Percentiles rank a stretch among this genome's conserved stretches.
Evolutionary conservation across 2,888 invertebrate species (phyloP).

Genomic region (Cephus nigrinus): DNA sequence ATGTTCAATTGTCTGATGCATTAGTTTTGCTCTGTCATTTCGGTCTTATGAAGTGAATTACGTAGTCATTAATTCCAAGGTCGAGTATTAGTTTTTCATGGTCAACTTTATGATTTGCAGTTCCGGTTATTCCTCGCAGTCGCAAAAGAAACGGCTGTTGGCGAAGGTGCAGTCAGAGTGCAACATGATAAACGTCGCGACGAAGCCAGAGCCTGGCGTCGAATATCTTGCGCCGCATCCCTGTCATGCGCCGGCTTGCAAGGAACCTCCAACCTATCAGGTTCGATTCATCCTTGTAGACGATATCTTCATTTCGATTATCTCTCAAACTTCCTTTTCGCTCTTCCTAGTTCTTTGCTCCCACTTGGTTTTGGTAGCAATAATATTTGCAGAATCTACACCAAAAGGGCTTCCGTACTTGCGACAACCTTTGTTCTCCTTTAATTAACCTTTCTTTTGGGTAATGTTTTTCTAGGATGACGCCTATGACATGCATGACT

Average conservation of each 20-base stretch:
- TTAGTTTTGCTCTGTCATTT: not conserved
- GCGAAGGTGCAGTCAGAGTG: constrained; percentile 88
- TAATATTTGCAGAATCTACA: constrained; percentile 15
- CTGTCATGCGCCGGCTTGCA: constrained; percentile 68
- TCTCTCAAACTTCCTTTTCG: not conserved
- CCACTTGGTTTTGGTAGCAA: not conserved
- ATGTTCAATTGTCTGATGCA: not conserved
- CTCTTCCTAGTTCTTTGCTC: not conserved
- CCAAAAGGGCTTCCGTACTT: constrained; percentile 9
- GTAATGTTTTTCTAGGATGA: constrained; percentile 60
- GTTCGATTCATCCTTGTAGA: constrained; percentile 30
- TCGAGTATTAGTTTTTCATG: not conserved
- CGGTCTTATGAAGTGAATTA: not conserved
- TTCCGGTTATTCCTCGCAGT: constrained; percentile 73
- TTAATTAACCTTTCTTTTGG: constrained; percentile 28
- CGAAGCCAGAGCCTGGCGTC: constrained; percentile 73
- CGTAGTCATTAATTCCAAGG: not conserved
- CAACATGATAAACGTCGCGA: constrained; percentile 70
- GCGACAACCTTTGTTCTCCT: not conserved
- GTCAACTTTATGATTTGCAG: constrained; percentile 35
- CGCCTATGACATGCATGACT: constrained; percentile 62
- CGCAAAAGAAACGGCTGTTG: constrained; percentile 89
- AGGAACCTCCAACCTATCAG: constrained; percentile 67
- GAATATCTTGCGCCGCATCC: constrained; percentile 66
- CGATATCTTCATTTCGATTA: not conserved